Conservation (phyloP, 2,888 invertebrate genomes). For the Cremastinae sp. region DNA sequence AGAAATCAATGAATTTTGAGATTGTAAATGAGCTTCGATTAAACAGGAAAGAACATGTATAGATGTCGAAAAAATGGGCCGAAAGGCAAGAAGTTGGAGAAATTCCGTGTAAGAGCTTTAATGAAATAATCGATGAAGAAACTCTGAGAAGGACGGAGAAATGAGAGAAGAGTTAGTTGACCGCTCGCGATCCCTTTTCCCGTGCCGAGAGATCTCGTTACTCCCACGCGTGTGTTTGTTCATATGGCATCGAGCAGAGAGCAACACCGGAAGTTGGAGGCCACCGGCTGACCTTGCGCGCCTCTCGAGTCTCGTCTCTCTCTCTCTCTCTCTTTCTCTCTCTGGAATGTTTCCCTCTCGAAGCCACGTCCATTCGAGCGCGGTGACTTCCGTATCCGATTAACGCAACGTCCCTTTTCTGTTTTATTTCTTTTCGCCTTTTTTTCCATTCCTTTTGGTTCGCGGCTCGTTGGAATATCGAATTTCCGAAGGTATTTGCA, state of each 20-base stretch:
- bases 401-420: constrained; percentile 35
- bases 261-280: constrained; percentile 79
- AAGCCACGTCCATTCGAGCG: constrained; percentile 30
- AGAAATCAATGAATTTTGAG: too few relatives aligned
- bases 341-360: constrained; percentile 33
- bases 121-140: too few relatives aligned
- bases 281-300: constrained; percentile 79
- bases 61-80: too few relatives aligned
- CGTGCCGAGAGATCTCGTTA: constrained; percentile 52
- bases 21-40: too few relatives aligned
- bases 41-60: too few relatives aligned
- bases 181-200: constrained; percentile 59
- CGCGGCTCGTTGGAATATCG: background rate
- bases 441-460: background rate
- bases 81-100: too few relatives aligned
- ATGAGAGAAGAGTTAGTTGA: background rate
- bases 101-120: too few relatives aligned
- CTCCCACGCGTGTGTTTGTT: constrained; percentile 63
- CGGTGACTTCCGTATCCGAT: constrained; percentile 39
- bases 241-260: constrained; percentile 60
- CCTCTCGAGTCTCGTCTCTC: constrained; percentile 67
- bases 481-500: too few relatives aligned
- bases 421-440: background rate
- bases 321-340: constrained; percentile 60
- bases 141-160: background rate